Evolutionary conservation across 2,888 invertebrate genomes (phyloP).

Genomic region (Nebria brevicollis): DNA sequence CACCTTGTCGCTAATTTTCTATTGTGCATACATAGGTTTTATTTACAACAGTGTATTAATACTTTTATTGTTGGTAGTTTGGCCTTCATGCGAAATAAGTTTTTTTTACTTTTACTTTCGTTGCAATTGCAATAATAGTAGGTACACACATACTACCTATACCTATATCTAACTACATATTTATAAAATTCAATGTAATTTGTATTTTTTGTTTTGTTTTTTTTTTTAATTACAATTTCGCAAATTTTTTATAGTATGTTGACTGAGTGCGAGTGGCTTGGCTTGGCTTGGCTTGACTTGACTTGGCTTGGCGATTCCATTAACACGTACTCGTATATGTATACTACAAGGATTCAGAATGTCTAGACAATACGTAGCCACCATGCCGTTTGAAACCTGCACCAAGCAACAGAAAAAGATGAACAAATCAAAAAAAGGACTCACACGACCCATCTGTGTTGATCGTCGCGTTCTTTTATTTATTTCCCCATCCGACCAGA

Average conservation of each 20-base stretch:
- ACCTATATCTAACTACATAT: too few species aligned
- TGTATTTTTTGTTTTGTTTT: too few species aligned
- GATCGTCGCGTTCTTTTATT: background rate
- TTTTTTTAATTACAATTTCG: background rate
- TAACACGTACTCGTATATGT: conserved; percentile 27
- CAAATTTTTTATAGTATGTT: background rate
- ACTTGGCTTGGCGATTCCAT: conserved; percentile 28
- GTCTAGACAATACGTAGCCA: conserved; percentile 44
- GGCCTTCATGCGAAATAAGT: background rate
- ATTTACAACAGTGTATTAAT: too few species aligned
- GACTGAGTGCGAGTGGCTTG: conserved; percentile 1
- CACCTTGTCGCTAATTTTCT: background rate
- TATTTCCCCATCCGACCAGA: background rate
- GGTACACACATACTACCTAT: too few species aligned
- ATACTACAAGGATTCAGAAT: conserved; percentile 32
- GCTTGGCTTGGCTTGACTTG: background rate
- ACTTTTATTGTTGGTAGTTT: background rate
- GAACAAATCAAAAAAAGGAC: background rate
- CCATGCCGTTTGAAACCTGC: background rate
- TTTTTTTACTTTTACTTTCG: background rate
- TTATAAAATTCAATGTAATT: background rate
- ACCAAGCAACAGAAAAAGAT: background rate
- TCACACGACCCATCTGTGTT: background rate
- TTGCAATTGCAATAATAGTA: background rate
- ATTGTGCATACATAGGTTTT: background rate